A percentile compares a stretch with the other conserved stretches of the same genome.
Evolutionary conservation across 2,797 vertebrate species (phyloP).

Genomic region (Schizopygopsis pylzovi): DNA sequence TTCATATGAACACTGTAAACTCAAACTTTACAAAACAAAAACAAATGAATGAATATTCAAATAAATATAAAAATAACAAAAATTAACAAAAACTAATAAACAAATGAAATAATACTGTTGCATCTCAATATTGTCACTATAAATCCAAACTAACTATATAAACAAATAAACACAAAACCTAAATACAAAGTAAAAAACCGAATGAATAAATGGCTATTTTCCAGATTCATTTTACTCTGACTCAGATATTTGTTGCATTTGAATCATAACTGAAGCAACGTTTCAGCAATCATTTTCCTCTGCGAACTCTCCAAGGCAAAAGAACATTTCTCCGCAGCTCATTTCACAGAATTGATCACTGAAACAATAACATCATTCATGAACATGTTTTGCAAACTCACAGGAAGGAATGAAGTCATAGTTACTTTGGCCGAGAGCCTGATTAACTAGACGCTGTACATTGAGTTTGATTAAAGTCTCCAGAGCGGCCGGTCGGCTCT

Average conservation of each 20-base stretch:
- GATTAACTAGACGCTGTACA: slow-evolving; percentile 15
- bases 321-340: not conserved
- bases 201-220: not conserved
- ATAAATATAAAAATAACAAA: not conserved
- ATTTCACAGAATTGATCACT: slow-evolving; percentile 10
- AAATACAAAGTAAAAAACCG: not conserved
- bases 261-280: not conserved
- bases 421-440: slow-evolving; percentile 32
- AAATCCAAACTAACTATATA: not conserved
- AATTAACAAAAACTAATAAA: not conserved
- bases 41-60: not conserved
- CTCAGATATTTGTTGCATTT: not conserved
- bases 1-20: not conserved
- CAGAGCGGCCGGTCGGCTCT: not conserved
- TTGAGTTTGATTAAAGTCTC: slow-evolving; percentile 26
- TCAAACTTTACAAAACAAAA: not conserved
- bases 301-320: not conserved
- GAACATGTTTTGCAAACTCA: slow-evolving; percentile 1
- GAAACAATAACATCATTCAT: slow-evolving; percentile 14
- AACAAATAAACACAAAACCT: not conserved
- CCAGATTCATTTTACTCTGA: not conserved
- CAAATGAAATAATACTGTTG: not conserved
- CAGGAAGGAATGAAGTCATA: slow-evolving; percentile 5
- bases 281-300: not conserved
- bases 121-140: not conserved